These are phyloP conservation scores for Sitodiplosis mosellana DNA, from an alignment of 1,140 invertebrate genomes.

Conservation along the genomic window DNA sequence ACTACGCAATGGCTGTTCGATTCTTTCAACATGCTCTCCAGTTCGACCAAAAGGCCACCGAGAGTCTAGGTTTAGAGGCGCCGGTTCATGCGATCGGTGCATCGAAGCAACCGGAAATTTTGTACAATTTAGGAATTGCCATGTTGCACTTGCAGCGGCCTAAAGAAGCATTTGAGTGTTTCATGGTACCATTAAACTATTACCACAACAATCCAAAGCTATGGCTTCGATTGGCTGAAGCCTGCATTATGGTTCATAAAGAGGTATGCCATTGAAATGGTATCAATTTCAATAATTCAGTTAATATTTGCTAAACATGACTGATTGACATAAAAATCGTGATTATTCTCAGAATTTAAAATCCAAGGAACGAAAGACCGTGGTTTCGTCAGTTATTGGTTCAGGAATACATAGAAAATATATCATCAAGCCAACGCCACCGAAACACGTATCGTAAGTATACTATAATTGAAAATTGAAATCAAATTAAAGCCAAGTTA, in stretches of 20 bases:
- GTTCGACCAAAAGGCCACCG: conserved; percentile 49
- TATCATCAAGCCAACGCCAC: conserved; percentile 34
- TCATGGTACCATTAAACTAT: conserved; percentile 69
- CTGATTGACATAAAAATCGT: too few species aligned
- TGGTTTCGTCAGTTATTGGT: conserved; percentile 42
- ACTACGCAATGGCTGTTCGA: conserved; percentile 67
- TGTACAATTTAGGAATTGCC: conserved; percentile 82
- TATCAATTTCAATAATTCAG: too few species aligned
- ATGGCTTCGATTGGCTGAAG: conserved; percentile 86
- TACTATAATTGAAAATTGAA: too few species aligned
- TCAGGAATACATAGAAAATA: conserved; percentile 44
- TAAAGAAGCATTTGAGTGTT: conserved; percentile 73
- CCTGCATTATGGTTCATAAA: conserved; percentile 60
- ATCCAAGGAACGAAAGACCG: conserved; percentile 31
- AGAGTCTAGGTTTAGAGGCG: conserved; percentile 19
- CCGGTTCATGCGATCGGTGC: conserved; percentile 16
- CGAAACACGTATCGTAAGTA: conserved; percentile 26
- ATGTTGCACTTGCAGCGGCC: conserved; percentile 64
- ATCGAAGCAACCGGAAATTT: conserved; percentile 56
- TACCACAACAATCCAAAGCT: conserved; percentile 75
- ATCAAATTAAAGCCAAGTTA: not conserved
- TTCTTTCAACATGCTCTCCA: conserved; percentile 70
- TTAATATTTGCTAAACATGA: too few species aligned
- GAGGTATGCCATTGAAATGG: too few species aligned
- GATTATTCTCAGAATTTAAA: conserved; percentile 37